Evolutionary conservation across 2,797 vertebrate species (phyloP).

Genomic region (Hylomyscus alleni): DNA sequence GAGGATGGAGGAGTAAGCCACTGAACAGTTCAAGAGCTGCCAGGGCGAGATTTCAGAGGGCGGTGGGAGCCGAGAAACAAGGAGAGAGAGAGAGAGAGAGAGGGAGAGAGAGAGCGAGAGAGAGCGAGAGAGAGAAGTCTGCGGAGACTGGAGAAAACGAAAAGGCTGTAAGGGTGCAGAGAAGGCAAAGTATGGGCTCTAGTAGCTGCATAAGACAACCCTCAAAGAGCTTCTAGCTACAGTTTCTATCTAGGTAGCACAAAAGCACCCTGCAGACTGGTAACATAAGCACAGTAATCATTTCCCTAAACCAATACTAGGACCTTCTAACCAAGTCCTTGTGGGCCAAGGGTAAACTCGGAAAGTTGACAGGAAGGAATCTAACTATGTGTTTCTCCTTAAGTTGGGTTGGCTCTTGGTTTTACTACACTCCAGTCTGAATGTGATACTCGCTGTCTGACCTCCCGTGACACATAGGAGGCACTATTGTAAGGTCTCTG

Average conservation of each 20-base stretch:
- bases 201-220: neutral
- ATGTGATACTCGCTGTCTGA: neutral
- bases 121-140: neutral
- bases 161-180: neutral
- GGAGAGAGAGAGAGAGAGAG: neutral
- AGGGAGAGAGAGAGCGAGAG: no score
- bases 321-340: neutral
- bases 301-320: neutral
- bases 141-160: neutral
- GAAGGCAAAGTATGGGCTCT: neutral
- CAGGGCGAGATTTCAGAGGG: neutral
- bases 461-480: neutral
- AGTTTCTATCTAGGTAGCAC: neutral
- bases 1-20: neutral
- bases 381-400: neutral
- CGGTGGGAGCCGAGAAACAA: neutral
- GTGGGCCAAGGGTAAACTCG: neutral
- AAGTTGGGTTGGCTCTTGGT: neutral
- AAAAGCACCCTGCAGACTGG: neutral
- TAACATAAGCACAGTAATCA: accelerated
- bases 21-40: neutral
- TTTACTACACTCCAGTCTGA: neutral
- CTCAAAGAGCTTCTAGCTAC: neutral
- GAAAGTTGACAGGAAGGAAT: neutral
- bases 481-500: neutral